Percentiles rank a stretch among this genome's conserved stretches.
These are phyloP conservation scores for Crocodylus rhombifer DNA, from an alignment of 2,797 vertebrate genomes.

Conservation along the genomic window DNA sequence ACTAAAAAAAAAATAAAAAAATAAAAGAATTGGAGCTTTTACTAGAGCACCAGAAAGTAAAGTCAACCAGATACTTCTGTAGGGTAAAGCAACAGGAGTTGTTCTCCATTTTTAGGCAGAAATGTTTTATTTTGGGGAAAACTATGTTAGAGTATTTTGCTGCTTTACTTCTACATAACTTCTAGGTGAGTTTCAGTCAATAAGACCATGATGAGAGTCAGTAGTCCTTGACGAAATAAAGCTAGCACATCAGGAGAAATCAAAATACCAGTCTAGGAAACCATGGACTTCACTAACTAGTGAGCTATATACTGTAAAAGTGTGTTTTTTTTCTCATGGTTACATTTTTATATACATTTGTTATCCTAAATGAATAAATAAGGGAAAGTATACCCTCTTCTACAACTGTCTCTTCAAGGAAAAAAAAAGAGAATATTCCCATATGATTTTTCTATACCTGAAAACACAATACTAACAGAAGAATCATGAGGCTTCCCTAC, in stretches of 20 bases:
- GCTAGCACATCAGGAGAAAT: background rate
- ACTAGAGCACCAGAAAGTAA: background rate
- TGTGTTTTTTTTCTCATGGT: background rate
- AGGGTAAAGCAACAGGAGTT: background rate
- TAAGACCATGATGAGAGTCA: background rate
- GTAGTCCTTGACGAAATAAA: background rate
- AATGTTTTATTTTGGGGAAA: fast-evolving
- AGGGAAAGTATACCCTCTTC: background rate
- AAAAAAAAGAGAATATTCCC: background rate
- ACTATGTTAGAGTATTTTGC: background rate
- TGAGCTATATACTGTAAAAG: background rate
- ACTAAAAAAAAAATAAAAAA: too few relatives aligned
- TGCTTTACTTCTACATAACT: too few relatives aligned
- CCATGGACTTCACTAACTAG: background rate
- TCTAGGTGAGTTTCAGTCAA: background rate
- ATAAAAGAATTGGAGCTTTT: background rate
- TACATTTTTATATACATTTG: background rate
- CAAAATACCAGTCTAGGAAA: fast-evolving
- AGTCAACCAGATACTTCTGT: background rate
- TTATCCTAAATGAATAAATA: background rate
- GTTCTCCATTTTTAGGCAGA: background rate
- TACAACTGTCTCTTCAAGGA: background rate
- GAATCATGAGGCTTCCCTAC: background rate
- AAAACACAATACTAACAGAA: background rate
- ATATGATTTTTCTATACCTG: background rate